Base-by-base conservation (phyloP, 2,797 vertebrate genomes). In the Poecilia picta region DNA sequence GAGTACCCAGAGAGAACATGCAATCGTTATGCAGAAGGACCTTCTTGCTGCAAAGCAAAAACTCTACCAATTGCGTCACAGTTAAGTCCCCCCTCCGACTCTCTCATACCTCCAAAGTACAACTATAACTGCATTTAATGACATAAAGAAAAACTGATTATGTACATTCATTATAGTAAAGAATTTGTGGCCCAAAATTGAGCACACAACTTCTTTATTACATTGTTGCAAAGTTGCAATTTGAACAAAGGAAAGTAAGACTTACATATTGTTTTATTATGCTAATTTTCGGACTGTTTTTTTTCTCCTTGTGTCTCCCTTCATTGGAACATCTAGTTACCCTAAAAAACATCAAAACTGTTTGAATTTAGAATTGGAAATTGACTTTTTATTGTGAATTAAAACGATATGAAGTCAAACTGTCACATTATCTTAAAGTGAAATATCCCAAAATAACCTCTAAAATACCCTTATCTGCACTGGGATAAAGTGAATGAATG, bases 1-100 rank as follows among this genome's bases (percentile, higher is more conserved):
- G 43, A 70, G 66, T 45, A 43, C 68, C 23, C 68, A 28, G 68
- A 11, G 41, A 71, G 25, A 46, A 41, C 64, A 25, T 41, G 36
- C 64, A 41, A 25, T 15, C 12, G 8, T 25, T 41, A 45, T 41
- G 20, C 36, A 70, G 39, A 11, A 70, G 25, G 6, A 46, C 43
- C 41, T 71, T 45, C 36, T 70, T n/a, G 66, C 10, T 70, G 66
- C 68, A 71, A 71, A n/a, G 25, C 41, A 71, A 45, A 25, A 45
- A 11, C 39, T 13, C 41, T 43, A n/a, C 39, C 39, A 46, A 28
- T n/a, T 46, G 13, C n/a, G 15, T 71, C 68, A 71, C 36, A 41
- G 36, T 43, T 41, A 39, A 4, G 8, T 23, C 36, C 36, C 18
- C 18, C 33, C 28, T 4, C 31, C 0, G n/a, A 16, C 55, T 51